Percentiles rank a stretch among this genome's conserved stretches.
Conservation (phyloP, 2,113 vertebrate genomes). For the Leptobrachium ailaonicum region DNA sequence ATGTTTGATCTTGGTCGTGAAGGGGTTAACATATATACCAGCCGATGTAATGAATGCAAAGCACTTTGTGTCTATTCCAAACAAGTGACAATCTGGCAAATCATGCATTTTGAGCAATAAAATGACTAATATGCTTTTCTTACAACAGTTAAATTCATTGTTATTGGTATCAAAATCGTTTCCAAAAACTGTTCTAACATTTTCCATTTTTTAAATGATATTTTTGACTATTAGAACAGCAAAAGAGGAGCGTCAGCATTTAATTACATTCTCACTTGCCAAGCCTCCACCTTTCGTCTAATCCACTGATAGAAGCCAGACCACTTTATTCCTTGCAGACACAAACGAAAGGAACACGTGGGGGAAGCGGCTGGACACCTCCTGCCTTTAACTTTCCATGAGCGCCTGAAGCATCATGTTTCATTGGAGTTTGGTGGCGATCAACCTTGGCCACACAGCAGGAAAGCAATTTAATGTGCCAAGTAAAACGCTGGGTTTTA, state of each 20-base stretch:
- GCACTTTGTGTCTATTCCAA: too few species aligned
- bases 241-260: not conserved
- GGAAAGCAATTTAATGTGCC: not conserved
- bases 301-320: not conserved
- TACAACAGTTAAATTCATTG: too few species aligned
- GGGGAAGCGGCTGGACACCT: not conserved
- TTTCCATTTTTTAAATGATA: too few species aligned
- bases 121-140: not conserved
- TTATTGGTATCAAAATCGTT: not conserved
- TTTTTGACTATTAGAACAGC: not conserved
- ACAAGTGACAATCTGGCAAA: not conserved
- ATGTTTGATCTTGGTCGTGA: too few species aligned
- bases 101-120: not conserved
- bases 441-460: conserved; percentile 24
- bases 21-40: too few species aligned
- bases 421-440: not conserved
- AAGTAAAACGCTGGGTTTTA: too few species aligned
- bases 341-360: not conserved
- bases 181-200: conserved; percentile 30
- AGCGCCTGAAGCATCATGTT: not conserved
- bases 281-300: not conserved
- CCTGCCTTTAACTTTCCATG: not conserved
- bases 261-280: not conserved
- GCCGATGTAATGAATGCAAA: too few species aligned
- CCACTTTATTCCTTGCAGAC: not conserved